phyloP scores from a whole-genome alignment of 2,113 vertebrate genomes.

The Micronisus gabar region DNA sequence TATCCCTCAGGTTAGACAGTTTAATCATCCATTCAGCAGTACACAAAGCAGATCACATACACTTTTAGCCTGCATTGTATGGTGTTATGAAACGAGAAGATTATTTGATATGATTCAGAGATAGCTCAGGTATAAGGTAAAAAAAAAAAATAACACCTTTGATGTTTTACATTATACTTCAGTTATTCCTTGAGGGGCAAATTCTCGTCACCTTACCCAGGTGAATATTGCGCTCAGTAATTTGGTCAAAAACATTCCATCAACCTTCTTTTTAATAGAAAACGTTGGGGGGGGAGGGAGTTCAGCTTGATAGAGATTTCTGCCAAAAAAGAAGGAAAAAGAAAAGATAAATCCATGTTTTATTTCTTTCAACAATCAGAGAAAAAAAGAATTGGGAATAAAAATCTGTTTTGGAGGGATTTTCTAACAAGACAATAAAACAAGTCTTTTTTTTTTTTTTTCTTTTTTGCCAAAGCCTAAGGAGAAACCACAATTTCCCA shows the following conservation, averaged over 20 bases:
- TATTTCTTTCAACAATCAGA: not conserved
- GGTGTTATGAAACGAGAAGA: slow-evolving; percentile 59
- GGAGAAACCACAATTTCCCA: not conserved
- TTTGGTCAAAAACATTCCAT: slow-evolving; percentile 58
- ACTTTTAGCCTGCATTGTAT: slow-evolving; percentile 61
- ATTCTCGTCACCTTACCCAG: slow-evolving; percentile 59
- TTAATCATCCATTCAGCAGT: slow-evolving; percentile 63
- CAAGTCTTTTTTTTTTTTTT: not conserved
- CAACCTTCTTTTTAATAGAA: not conserved
- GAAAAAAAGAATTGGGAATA: not conserved
- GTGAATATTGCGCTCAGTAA: slow-evolving; percentile 16
- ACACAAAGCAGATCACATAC: slow-evolving; percentile 66
- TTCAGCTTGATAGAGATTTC: not conserved
- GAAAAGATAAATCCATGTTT: not conserved
- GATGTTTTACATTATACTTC: slow-evolving; percentile 58
- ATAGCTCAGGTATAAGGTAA: slow-evolving; percentile 54
- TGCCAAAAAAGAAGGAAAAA: not conserved
- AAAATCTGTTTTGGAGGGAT: not conserved
- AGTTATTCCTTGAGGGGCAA: slow-evolving; percentile 63
- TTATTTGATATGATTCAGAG: slow-evolving; percentile 70
- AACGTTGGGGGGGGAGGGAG: not conserved
- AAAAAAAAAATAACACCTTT: slow-evolving; percentile 26
- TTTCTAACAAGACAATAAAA: not conserved
- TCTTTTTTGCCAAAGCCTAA: not conserved
- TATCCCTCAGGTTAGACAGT: slow-evolving; percentile 52